A percentile compares a stretch with the other conserved stretches of the same genome.
Evolutionary conservation across 2,797 vertebrate genomes (phyloP).

Genomic region (Urosaurus nigricauda): DNA sequence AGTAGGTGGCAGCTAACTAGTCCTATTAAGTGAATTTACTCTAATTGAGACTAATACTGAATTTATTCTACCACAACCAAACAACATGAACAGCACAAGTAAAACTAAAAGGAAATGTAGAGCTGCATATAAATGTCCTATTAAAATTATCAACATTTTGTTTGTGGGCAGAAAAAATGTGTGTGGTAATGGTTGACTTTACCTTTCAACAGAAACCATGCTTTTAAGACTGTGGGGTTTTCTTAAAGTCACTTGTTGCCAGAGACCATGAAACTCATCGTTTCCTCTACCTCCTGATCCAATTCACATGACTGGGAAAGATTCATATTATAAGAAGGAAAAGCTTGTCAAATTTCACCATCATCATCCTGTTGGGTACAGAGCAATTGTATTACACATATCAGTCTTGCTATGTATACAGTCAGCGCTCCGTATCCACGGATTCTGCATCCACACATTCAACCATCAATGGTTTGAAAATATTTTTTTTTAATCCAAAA

Average conservation of each 20-base stretch:
- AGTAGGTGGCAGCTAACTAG: too few species aligned
- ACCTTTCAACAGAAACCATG: neutral
- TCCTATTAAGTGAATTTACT: too few species aligned
- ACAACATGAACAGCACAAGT: neutral
- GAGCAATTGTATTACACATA: too few species aligned
- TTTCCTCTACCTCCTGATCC: neutral
- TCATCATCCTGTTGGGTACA: neutral
- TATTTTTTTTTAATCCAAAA: too few species aligned
- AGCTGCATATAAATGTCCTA: neutral
- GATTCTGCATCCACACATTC: too few species aligned
- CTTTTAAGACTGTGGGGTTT: neutral
- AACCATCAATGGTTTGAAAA: too few species aligned
- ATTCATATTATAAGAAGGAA: neutral
- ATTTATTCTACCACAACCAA: neutral
- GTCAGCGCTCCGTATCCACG: too few species aligned
- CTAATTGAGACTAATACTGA: too few species aligned
- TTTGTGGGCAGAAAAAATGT: neutral
- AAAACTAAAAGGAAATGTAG: neutral
- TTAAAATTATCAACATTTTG: neutral
- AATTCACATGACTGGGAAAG: neutral
- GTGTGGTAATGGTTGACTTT: neutral
- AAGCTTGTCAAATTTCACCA: neutral
- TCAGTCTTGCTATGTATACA: too few species aligned
- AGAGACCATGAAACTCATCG: neutral
- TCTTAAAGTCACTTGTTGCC: neutral